Evolutionary conservation across 1,140 invertebrate genomes (phyloP), one percentile per base, ranked within the genome.

Genomic region (Temnothorax longispinosus): DNA sequence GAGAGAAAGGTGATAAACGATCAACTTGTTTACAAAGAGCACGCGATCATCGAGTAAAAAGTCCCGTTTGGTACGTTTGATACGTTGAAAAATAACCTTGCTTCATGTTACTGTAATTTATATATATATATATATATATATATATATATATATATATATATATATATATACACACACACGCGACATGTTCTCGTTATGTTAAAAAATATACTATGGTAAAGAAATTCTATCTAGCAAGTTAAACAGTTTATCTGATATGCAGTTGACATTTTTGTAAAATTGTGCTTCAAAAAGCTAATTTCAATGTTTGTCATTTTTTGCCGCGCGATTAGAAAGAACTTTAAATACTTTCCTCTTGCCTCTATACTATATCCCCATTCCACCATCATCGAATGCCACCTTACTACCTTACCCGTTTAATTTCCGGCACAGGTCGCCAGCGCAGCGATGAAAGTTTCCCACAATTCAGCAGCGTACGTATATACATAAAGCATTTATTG

Each of bases 391-490:
- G 69, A 84, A 18, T 84, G 54, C 80, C 38, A 69, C 80, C 69
- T 84, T 84, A 84, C 80, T 27, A 69, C 80, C 69, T 84, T 84
- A 84, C 41, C 67, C 80, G 56, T 84, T 84, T 84, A 84, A 84
- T 84, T 84, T 84, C 80, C 80, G 80, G 80, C 54, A 60, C 67
- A 74, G 41, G 27, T 84, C 56, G 80, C 69, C 67, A 13, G 54
- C n/a, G 27, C 8, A 60, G 27, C 69, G 80, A 84, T 44, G 54
- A 50, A 84, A 84, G 80, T 84, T 81, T 84, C 27, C 41, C 69
- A 84, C 69, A 84, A 84, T 84, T 75, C 80, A 84, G 69, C 80
- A 50, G 38, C 2, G 27, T 27, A 44, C 21, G n/a, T 38, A 41
- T 65, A 47, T 69, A 47, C 32, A 74, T 74, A 60, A 71, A 84